Conservation (phyloP, 2,113 vertebrate genomes). For the Synchiropus splendidus region DNA sequence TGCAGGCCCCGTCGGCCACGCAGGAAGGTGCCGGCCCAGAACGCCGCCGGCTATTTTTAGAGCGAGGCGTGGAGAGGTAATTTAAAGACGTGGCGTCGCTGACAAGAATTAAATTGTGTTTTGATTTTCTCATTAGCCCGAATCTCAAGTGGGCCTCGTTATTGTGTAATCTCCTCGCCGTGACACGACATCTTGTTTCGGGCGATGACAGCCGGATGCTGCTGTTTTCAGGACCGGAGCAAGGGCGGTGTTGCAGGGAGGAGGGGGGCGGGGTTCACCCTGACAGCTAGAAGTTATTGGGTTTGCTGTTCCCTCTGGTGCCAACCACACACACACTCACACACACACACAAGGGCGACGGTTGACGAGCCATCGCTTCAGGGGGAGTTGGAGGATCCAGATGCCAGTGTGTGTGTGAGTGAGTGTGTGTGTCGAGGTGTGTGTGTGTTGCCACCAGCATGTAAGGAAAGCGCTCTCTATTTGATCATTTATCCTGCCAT, state of each 20-base stretch:
- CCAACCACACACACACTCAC: constrained; percentile 5
- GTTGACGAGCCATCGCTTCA: constrained; percentile 37
- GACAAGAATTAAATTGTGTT: constrained; percentile 81
- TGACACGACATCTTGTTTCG: constrained; percentile 68
- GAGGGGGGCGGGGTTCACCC: constrained; percentile 14
- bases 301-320: constrained; percentile 39
- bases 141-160: constrained; percentile 75
- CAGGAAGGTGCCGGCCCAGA: too few relatives aligned
- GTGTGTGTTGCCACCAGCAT: constrained; percentile 7
- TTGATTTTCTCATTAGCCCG: constrained; percentile 83
- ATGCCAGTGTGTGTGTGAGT: constrained; percentile 10
- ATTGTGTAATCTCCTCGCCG: constrained; percentile 66
- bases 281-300: constrained; percentile 53
- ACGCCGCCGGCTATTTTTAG: constrained; percentile 58
- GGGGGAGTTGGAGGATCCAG: constrained; percentile 28
- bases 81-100: constrained; percentile 68
- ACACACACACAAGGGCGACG: constrained; percentile 28
- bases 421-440: constrained; percentile 15
- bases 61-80: constrained; percentile 57
- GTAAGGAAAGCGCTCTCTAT: too few relatives aligned
- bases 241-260: constrained; percentile 32
- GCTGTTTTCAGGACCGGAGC: constrained; percentile 49
- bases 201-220: constrained; percentile 68
- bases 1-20: too few relatives aligned
- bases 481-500: too few relatives aligned